Base-by-base conservation (phyloP, 2,888 invertebrate genomes). In the Urechis unicinctus region DNA sequence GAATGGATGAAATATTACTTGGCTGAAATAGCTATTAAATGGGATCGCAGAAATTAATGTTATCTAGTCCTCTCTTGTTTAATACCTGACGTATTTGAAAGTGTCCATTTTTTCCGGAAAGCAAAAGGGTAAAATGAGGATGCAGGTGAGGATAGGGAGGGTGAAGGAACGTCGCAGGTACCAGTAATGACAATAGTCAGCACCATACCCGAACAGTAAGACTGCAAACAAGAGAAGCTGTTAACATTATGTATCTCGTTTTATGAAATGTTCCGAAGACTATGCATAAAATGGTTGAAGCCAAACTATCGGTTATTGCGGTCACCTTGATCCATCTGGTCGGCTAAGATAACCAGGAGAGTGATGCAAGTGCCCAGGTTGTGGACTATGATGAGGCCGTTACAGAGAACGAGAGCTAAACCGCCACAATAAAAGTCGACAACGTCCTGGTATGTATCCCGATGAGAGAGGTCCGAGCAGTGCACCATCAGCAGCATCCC, bases 401-500 rank as follows among this genome's bases (percentile, higher is more conserved):
- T 59, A 36, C 54, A 54, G 6, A 51, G 13, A 2, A 49, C 25
- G 9, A 46, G 43, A 3, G 47, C 51, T 3, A 48, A 13, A 4
- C 13, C 24, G 13, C 61, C 61, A 41, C 41, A 43, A 36, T 47
- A 50, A 5, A 43, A 17, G 5, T 51, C 50, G 5, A 61, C 48
- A 21, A 52, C 28, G 13, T 46, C 54, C 54, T 61, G 61, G 43
- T 48, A 49, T 21, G 52, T 53, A 69, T 36, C 48, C 17, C 17
- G 42, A 5, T 48, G 42, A 22, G 31, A 29, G 25, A 42, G 26
- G 2, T 56, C 41, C 5, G 56, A 17, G 25, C 56, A 56, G 3
- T 52, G 26, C 17, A 22, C 52, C 41, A 56, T 41, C 47, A 56
- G 24, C 5, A 52, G 13, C 21, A 43, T 21, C 73, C 71, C 59